Percentiles rank a stretch among this genome's conserved stretches.
These are phyloP conservation scores for Phyllostomus discolor DNA, from an alignment of 2,113 vertebrate species.

Conservation along the genomic window DNA sequence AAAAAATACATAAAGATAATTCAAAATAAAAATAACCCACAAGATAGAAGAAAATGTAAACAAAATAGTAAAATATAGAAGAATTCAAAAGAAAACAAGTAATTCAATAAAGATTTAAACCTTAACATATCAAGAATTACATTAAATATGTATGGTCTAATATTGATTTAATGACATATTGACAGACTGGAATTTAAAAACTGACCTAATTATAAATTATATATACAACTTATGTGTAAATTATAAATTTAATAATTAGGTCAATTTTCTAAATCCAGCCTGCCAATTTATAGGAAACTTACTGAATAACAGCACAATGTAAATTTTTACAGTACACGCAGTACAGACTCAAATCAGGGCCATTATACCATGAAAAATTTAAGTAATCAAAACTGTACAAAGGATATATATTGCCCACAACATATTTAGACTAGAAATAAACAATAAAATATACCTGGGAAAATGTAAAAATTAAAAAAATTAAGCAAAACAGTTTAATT, in stretches of 20 bases:
- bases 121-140: not conserved
- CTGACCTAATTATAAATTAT: not conserved
- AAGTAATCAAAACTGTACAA: not conserved
- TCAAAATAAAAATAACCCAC: not conserved
- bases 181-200: not conserved
- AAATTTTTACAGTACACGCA: not conserved
- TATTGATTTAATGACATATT: not conserved
- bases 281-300: not conserved
- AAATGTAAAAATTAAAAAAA: not conserved
- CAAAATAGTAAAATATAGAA: not conserved
- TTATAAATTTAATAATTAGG: not conserved
- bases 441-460: not conserved
- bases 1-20: not conserved
- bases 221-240: too few species aligned
- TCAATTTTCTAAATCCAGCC: not conserved
- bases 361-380: not conserved
- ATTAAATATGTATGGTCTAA: not conserved
- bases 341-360: not conserved
- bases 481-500: not conserved
- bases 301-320: not conserved
- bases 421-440: not conserved
- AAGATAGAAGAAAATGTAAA: not conserved
- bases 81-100: not conserved
- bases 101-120: not conserved
- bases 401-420: not conserved